These are phyloP conservation scores for Ellobius talpinus DNA, from an alignment of 2,113 vertebrate species.

Conservation along the genomic window DNA sequence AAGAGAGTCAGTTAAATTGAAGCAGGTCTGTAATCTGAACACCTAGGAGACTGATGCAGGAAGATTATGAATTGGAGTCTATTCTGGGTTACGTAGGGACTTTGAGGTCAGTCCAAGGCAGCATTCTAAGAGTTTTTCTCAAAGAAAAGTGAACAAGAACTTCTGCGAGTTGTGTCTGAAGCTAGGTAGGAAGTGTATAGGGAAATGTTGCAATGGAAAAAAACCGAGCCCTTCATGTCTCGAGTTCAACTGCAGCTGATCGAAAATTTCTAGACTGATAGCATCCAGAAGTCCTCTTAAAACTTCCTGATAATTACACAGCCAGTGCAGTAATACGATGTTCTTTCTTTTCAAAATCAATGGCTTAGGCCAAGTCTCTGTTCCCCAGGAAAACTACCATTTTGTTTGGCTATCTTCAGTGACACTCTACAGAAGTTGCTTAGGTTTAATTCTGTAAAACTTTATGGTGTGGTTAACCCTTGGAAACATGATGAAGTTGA, in stretches of 20 bases:
- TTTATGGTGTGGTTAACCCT: background rate
- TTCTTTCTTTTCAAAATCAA: slow-evolving; percentile 18
- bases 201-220: background rate
- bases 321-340: background rate
- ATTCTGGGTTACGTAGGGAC: background rate
- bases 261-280: background rate
- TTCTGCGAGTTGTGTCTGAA: background rate
- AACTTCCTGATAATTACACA: background rate
- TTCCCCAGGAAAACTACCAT: background rate
- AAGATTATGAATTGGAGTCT: background rate
- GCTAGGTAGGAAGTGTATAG: background rate
- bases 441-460: background rate
- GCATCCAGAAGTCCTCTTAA: background rate
- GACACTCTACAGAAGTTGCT: background rate
- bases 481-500: background rate
- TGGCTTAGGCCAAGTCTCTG: background rate
- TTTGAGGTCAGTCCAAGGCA: background rate
- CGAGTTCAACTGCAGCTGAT: background rate
- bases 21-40: background rate
- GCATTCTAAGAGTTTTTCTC: background rate
- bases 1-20: background rate
- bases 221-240: background rate
- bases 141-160: background rate
- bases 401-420: background rate
- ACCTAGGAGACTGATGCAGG: background rate